These are phyloP conservation scores for Trachelus tabidus DNA, from an alignment of 2,888 invertebrate genomes.

Conservation along the genomic window DNA sequence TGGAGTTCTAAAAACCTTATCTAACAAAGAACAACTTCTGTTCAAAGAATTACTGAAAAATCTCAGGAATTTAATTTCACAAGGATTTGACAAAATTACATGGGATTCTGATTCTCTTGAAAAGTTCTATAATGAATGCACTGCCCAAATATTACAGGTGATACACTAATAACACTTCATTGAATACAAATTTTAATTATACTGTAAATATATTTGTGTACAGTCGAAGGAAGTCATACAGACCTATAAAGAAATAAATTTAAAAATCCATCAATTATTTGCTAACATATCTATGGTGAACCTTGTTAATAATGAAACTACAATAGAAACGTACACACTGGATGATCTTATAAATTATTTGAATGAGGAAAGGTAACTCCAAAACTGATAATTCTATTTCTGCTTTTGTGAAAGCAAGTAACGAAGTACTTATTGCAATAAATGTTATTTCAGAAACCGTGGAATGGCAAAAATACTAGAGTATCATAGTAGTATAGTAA, in stretches of 20 bases:
- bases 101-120: conserved; percentile 79
- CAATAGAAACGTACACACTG: conserved; percentile 8
- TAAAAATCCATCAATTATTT: conserved; percentile 75
- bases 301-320: conserved; percentile 12
- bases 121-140: conserved; percentile 76
- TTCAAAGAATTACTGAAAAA: conserved; percentile 68
- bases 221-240: neutral
- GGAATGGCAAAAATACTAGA: neutral
- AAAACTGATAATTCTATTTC: neutral
- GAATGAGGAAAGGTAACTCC: conserved; percentile 15
- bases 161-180: conserved; percentile 25
- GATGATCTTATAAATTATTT: conserved; percentile 16
- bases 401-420: neutral
- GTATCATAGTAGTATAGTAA: neutral
- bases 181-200: neutral
- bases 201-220: neutral
- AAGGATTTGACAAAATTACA: conserved; percentile 75
- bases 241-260: conserved; percentile 81
- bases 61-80: conserved; percentile 74
- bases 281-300: conserved; percentile 71
- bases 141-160: conserved; percentile 74
- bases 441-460: neutral
- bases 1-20: conserved; percentile 77
- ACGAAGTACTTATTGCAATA: neutral
- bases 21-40: conserved; percentile 78